Evolutionary conservation across 2,888 invertebrate genomes (phyloP).

Genomic region (Pammene fasciana): DNA sequence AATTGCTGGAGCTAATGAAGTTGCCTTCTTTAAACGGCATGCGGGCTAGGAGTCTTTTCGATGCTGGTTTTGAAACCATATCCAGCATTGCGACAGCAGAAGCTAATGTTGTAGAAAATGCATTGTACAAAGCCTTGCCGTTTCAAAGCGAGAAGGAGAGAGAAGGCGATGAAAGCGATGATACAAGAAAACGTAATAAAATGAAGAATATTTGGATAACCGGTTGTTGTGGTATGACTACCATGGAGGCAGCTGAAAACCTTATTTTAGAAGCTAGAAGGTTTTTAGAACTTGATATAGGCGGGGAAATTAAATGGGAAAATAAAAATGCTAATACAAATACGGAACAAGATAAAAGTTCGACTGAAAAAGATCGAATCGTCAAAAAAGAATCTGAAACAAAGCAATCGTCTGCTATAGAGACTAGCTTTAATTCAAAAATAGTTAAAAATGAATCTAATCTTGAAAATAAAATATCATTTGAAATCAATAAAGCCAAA

Average conservation of each 20-base stretch:
- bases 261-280: slow-evolving; percentile 91
- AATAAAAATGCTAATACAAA: slow-evolving; percentile 47
- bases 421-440: background rate
- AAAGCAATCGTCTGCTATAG: background rate
- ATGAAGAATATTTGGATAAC: slow-evolving; percentile 90
- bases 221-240: slow-evolving; percentile 90
- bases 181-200: slow-evolving; percentile 86
- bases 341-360: slow-evolving; percentile 25
- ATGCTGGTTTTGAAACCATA: slow-evolving; percentile 90
- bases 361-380: background rate
- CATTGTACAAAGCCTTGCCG: slow-evolving; percentile 90
- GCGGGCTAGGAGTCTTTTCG: slow-evolving; percentile 92
- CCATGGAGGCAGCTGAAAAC: slow-evolving; percentile 90
- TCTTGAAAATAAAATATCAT: background rate
- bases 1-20: slow-evolving; percentile 95
- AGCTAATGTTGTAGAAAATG: slow-evolving; percentile 87
- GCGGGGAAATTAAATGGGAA: slow-evolving; percentile 88
- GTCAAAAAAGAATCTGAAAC: slow-evolving; percentile 1
- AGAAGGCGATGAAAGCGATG: slow-evolving; percentile 87
- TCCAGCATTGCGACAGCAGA: slow-evolving; percentile 90
- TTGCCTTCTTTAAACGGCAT: slow-evolving; percentile 92
- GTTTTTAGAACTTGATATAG: slow-evolving; percentile 88
- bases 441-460: slow-evolving; percentile 5
- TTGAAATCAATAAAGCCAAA: slow-evolving; percentile 11
- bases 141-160: slow-evolving; percentile 92